Conservation (phyloP, 2,113 vertebrate genomes). For the Myocastor coypus region DNA sequence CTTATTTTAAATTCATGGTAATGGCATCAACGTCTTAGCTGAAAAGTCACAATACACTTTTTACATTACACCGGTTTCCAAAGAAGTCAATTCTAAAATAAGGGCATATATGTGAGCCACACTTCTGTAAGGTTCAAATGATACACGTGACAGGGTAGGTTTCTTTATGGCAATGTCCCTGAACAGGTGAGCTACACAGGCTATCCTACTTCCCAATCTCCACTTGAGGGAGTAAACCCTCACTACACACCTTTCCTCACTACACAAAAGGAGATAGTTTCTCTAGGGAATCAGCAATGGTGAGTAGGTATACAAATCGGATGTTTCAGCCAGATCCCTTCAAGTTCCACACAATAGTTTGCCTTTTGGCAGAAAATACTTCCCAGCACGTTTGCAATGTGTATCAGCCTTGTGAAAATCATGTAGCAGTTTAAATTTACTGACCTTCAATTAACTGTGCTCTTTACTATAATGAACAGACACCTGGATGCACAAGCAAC, state of each 20-base stretch:
- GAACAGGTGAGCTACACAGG: neutral
- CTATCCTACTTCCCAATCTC: neutral
- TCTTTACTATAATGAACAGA: constrained; percentile 65
- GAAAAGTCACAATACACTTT: constrained; percentile 21
- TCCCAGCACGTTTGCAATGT: constrained; percentile 15
- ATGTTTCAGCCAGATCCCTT: neutral
- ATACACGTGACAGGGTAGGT: neutral
- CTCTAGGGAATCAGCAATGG: neutral
- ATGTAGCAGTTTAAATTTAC: neutral
- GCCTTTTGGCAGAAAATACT: constrained; percentile 20
- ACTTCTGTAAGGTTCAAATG: neutral
- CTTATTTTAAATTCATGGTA: constrained; percentile 44
- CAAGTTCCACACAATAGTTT: neutral
- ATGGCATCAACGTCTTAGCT: constrained; percentile 35
- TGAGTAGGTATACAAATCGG: neutral
- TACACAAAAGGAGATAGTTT: neutral
- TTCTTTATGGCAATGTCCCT: neutral
- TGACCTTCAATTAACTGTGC: constrained; percentile 19
- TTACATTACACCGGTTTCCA: neutral
- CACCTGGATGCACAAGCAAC: constrained; percentile 77
- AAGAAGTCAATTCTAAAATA: constrained; percentile 38
- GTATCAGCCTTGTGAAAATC: constrained; percentile 54
- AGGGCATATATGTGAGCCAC: neutral
- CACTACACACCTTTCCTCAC: neutral
- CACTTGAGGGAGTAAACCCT: neutral